Evolutionary conservation across 2,797 vertebrate genomes (phyloP), one percentile per base, ranked within the genome.

Genomic region (Lates japonicus): DNA sequence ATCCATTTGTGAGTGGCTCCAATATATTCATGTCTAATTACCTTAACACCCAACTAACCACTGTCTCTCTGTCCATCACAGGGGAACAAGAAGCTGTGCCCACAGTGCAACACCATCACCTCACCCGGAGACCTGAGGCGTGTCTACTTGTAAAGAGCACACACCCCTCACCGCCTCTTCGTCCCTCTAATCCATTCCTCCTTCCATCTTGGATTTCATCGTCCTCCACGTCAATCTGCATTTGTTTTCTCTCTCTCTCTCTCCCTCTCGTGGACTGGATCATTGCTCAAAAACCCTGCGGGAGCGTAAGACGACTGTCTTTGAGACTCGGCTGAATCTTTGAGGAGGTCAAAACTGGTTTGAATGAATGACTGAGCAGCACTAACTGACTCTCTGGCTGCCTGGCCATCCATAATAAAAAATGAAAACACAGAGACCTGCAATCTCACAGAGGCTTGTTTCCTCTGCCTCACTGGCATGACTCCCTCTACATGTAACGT

Each of bases 61-160:
- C 46, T 59, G 12, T 70, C n/a, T 80, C 44, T 87, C 25, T 44
- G 2, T 88, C 61, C 67, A 13, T 88, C 87, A 54, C 95, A 99
- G 98, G 98, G 98, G 81, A 98, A 98, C 91, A 99, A 99, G 96
- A 99, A 99, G 95, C 96, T 99, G 62, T 99, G 98, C 93, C 98
- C 98, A 52, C 98, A 99, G 95, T 99, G 98, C 92, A 99, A 99
- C 96, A 99, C 98, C 94, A 99, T 99, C 97, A 99, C 98, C 5
- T 98, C 98, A 20, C 98, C 98, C 0, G 98, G 98, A 91, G 98
- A 99, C 94, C 97, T 99, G 87, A 96, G 98, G 86, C 98, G 98
- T 69, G 98, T 99, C 91, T 99, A 99, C 95, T 97, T 99, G 96
- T 99, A 98, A 98, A 96, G 88, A 92, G 88, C 91, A 88, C 79